Conservation (phyloP, 2,113 vertebrate species). For the Sigmodon hispidus region DNA sequence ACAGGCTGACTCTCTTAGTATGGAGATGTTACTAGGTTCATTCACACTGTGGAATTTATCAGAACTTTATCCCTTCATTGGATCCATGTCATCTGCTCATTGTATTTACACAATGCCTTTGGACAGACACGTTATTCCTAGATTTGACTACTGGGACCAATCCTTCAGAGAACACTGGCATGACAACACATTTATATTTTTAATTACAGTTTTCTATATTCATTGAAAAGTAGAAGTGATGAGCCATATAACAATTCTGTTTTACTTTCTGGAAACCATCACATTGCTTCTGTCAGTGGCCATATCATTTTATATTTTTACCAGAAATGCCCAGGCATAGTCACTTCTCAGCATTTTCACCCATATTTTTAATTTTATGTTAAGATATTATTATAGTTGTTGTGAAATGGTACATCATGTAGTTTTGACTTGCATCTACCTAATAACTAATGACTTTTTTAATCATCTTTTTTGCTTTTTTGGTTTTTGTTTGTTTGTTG, state of each 20-base stretch:
- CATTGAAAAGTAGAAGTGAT: neutral
- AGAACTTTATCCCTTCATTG: neutral
- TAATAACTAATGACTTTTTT: neutral
- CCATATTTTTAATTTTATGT: neutral
- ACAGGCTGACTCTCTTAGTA: neutral
- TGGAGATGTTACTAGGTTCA: neutral
- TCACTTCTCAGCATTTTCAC: neutral
- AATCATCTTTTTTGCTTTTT: no score
- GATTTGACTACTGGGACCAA: neutral
- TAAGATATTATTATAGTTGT: neutral
- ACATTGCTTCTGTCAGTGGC: neutral
- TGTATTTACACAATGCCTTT: neutral
- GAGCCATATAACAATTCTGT: neutral
- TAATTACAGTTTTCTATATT: neutral
- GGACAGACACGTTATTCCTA: neutral
- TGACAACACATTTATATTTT: neutral
- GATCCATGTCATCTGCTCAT: neutral
- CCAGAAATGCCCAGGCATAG: neutral
- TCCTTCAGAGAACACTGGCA: neutral
- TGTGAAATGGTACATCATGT: neutral
- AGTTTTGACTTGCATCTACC: neutral
- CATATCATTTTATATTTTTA: neutral
- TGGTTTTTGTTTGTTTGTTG: no score
- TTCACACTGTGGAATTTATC: neutral
- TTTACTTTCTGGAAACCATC: neutral